These are phyloP conservation scores for Choristoneura rosaceana DNA, from an alignment of 2,888 invertebrate species.

Conservation along the genomic window DNA sequence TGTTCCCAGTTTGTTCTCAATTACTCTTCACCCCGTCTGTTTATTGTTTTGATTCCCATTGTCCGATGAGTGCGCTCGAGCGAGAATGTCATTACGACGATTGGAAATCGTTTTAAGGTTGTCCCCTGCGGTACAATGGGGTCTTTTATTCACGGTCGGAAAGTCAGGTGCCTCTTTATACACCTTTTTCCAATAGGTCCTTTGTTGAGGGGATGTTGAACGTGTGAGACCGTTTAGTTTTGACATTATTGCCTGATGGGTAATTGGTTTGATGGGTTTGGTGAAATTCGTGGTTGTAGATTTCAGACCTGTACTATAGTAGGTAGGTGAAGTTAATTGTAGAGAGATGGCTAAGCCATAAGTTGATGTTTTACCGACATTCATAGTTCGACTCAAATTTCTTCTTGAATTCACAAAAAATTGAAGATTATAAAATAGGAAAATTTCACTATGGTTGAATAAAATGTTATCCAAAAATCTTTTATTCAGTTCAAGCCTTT, in stretches of 20 bases:
- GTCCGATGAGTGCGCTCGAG: slow-evolving; percentile 18
- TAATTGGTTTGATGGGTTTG: background rate
- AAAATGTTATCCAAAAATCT: too few relatives aligned
- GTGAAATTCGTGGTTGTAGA: background rate
- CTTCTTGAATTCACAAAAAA: too few relatives aligned
- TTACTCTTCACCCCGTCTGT: slow-evolving; percentile 32
- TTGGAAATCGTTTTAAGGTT: slow-evolving; percentile 29
- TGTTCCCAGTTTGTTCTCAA: slow-evolving; percentile 36
- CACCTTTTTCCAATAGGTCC: background rate
- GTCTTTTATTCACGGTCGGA: background rate
- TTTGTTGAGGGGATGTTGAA: background rate
- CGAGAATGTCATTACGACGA: slow-evolving; percentile 27
- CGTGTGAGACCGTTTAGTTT: background rate
- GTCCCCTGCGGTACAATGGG: slow-evolving; percentile 18
- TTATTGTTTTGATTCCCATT: slow-evolving; percentile 33
- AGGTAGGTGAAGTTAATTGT: too few relatives aligned
- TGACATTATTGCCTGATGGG: background rate
- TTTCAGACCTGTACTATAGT: too few relatives aligned
- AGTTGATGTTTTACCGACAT: too few relatives aligned
- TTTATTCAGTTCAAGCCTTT: too few relatives aligned
- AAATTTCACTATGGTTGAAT: too few relatives aligned
- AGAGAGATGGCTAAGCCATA: too few relatives aligned
- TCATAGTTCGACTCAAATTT: too few relatives aligned
- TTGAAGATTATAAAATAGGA: too few relatives aligned
- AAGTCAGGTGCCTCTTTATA: background rate